phyloP scores from a whole-genome alignment of 2,888 invertebrate species.

The Didymodactylos carnosus region DNA sequence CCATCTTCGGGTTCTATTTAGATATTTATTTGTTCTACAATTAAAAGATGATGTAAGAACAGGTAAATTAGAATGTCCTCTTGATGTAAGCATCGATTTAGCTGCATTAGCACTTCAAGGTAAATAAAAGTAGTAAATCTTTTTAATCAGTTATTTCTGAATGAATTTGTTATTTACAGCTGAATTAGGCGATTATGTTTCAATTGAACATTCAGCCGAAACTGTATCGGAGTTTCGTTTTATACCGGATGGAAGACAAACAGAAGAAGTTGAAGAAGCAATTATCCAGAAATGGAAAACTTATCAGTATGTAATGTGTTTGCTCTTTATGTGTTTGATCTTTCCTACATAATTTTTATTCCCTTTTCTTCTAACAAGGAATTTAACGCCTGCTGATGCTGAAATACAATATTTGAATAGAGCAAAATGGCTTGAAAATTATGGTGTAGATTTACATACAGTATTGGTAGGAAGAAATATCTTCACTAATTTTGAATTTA shows the following conservation, averaged over 20 bases:
- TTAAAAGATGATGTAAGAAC: constrained; percentile 79
- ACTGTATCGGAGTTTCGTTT: constrained; percentile 94
- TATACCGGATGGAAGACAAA: constrained; percentile 60
- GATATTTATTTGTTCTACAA: constrained; percentile 89
- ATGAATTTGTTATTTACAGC: constrained; percentile 42
- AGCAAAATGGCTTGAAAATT: constrained; percentile 92
- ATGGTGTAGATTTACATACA: constrained; percentile 94
- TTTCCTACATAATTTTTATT: background rate
- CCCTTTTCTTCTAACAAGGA: constrained; percentile 36
- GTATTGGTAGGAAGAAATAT: too few species aligned
- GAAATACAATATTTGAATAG: constrained; percentile 84
- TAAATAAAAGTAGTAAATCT: constrained; percentile 38
- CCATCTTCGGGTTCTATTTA: constrained; percentile 19
- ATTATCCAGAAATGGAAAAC: constrained; percentile 68
- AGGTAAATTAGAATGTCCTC: constrained; percentile 69
- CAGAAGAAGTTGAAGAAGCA: constrained; percentile 81
- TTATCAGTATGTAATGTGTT: constrained; percentile 17
- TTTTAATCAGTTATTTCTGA: constrained; percentile 3
- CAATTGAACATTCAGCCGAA: constrained; percentile 70
- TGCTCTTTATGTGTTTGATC: background rate
- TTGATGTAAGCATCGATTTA: constrained; percentile 65
- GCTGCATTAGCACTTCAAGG: constrained; percentile 79
- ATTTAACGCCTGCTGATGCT: constrained; percentile 76
- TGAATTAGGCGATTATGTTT: constrained; percentile 89
- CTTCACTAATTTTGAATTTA: too few species aligned